Base-by-base conservation (phyloP, 2,888 invertebrate species). In the Nomada fabriciana region DNA sequence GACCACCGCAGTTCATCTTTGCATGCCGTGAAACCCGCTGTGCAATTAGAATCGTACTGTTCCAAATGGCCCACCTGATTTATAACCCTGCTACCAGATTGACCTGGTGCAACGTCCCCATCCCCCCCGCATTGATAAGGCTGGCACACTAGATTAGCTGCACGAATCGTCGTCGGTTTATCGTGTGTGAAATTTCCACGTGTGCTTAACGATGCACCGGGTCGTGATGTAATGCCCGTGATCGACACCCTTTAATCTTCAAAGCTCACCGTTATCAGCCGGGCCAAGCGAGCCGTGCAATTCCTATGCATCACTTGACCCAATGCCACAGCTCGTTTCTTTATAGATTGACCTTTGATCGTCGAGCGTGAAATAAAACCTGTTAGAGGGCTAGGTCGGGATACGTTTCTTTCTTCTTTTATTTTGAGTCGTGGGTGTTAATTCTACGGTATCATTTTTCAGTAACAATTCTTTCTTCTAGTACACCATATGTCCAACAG, bases 271-370 rank as follows among this genome's bases (percentile, higher is more conserved):
- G 59, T 55, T 67, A 80, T 63, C 43, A 63, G 65, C 57, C 25
- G 23, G 23, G 47, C 57, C 47, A 76, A 79, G 55, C 57, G 82
- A 47, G 74, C 70, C 79, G 82, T 77, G 23, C 11, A 10, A 4
- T 36, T 36, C 43, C 9, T 67, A 73, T 53, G 82, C 82, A 64
- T 82, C 82, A 47, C 61, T 77, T 85, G 59, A 67, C 70, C 53
- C 71, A 9, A 52, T 63, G 29, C 23, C 57, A 25, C 15, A 36
- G 55, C 69, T 61, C 13, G 29, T 13, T 74, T 23, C 59, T 72
- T 59, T 61, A 78, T n/a, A 68, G 73, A 81, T 74, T 76, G 85
- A 85, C 79, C 85, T 85, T 85, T 85, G 85, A 85, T 73, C 85
- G 76, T 82, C 68, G 60, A 76, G 82, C 85, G 76, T 85, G 74